phyloP scores from a whole-genome alignment of 1,140 invertebrate genomes.

The Mylabris phalerata region DNA sequence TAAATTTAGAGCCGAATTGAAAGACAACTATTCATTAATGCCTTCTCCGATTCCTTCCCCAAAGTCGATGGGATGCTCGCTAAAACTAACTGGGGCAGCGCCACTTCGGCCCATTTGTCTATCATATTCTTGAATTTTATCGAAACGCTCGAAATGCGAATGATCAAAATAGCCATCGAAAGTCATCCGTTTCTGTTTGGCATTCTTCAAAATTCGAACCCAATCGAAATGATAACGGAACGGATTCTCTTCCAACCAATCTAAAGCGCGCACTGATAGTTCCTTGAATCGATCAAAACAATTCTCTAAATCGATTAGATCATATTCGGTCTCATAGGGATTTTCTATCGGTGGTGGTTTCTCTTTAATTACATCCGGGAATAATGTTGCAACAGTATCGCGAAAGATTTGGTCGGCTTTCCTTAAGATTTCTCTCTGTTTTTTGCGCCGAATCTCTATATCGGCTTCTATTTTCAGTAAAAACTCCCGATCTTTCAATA shows the following conservation, averaged over 20 bases:
- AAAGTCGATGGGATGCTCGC: too few relatives aligned
- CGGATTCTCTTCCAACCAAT: constrained; percentile 24
- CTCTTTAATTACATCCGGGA: constrained; percentile 36
- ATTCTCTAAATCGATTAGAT: constrained; percentile 10
- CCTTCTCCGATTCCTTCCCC: too few relatives aligned
- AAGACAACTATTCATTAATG: too few relatives aligned
- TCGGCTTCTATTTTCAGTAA: constrained; percentile 42
- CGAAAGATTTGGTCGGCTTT: constrained; percentile 34
- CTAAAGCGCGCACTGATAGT: constrained; percentile 10
- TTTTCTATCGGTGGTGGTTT: constrained; percentile 23
- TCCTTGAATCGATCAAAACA: constrained; percentile 21
- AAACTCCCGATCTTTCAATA: constrained; percentile 42
- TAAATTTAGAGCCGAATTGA: too few relatives aligned
- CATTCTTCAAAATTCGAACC: constrained; percentile 6
- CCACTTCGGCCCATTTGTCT: too few relatives aligned
- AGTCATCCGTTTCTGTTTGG: background rate
- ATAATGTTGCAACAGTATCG: constrained; percentile 35
- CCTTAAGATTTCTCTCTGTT: constrained; percentile 33
- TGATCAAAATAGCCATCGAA: background rate
- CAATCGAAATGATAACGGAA: constrained; percentile 33
- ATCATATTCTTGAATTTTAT: too few relatives aligned
- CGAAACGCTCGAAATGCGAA: too few relatives aligned
- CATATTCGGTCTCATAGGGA: constrained; percentile 28
- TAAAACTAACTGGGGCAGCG: too few relatives aligned
- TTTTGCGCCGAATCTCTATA: constrained; percentile 38